Conservation (phyloP, 2,888 invertebrate genomes). For the Dasysyrphus albostriatus region DNA sequence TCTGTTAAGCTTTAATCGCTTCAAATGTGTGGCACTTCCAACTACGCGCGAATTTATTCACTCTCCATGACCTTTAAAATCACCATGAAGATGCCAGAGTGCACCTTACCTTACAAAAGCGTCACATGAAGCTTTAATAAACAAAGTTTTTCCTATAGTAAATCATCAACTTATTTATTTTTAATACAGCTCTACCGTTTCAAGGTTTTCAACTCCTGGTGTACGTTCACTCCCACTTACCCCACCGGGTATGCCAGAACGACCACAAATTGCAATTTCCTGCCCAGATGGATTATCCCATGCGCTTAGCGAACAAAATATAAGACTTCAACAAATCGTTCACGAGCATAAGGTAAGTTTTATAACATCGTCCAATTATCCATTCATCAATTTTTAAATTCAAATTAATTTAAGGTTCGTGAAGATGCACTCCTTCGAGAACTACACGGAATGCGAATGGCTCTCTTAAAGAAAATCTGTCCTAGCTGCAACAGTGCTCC, state of each 20-base stretch:
- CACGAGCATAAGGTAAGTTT: slow-evolving; percentile 89
- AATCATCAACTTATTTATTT: slow-evolving; percentile 8
- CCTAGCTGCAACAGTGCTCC: slow-evolving; percentile 87
- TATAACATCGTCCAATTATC: neutral
- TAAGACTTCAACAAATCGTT: slow-evolving; percentile 91
- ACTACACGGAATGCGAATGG: slow-evolving; percentile 90
- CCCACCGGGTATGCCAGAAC: slow-evolving; percentile 84
- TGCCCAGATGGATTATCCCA: slow-evolving; percentile 84
- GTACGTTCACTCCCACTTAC: slow-evolving; percentile 84
- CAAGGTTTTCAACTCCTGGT: slow-evolving; percentile 81
- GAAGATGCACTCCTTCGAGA: slow-evolving; percentile 91
- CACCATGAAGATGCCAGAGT: too few relatives aligned
- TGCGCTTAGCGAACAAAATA: slow-evolving; percentile 83
- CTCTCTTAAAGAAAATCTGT: slow-evolving; percentile 86
- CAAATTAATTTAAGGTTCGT: slow-evolving; percentile 85
- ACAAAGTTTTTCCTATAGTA: too few relatives aligned
- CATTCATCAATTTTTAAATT: slow-evolving; percentile 12
- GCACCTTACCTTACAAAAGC: too few relatives aligned
- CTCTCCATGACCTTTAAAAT: too few relatives aligned
- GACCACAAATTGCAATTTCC: slow-evolving; percentile 81
- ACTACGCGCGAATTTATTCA: too few relatives aligned
- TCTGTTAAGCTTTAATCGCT: too few relatives aligned
- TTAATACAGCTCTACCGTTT: slow-evolving; percentile 78
- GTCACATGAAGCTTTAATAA: too few relatives aligned
- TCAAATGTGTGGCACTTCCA: too few relatives aligned